Evolutionary conservation across 2,888 invertebrate species (phyloP), one percentile per base, ranked within the genome.

Genomic region (Drosophila tripunctata): DNA sequence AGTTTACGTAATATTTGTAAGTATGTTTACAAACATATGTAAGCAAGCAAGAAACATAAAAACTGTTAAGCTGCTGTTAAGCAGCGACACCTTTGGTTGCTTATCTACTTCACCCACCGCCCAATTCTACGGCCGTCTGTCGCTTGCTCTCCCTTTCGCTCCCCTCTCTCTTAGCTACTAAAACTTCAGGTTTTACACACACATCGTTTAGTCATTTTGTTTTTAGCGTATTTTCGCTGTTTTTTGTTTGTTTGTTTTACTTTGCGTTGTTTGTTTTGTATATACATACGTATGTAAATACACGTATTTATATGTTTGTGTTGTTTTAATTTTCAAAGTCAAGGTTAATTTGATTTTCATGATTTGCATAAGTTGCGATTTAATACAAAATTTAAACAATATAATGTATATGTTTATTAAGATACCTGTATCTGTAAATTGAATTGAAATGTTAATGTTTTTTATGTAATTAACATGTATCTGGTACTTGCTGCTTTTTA

Each of bases 401-500:
- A 35, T 44, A 36, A 5, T 44, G 33, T 10, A 27, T 27, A 27
- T 27, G 27, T 6, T 10, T 10, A 22, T 61, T 35, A 38, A 43
- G 47, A 35, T 52, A n/a, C n/a, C n/a, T 5, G 50, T n/a, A n/a
- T n/a, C 52, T 67, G 67, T 44, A 47, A 58, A 22, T 36, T 27
- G 35, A 60, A 45, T 60, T n/a, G 17, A 15, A 56, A 60, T 56
- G 40, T 68, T 48, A 38, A 50, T 41, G n/a, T n/a, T 52, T 21
- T 43, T 64, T 27, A 24, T 31, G 33, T 56, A 33, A n/a, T 30
- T 51, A 52, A 52, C 40, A 54, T 55, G 10, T 40, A 24, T 36
- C 74, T 78, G 87, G 82, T 77, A 89, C 89, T 89, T 89, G 83
- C 81, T 89, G 64, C 67, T 78, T 35, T 78, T 36, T 24, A n/a